These are phyloP conservation scores for Artibeus lituratus DNA, from an alignment of 2,797 vertebrate species.

Conservation along the genomic window DNA sequence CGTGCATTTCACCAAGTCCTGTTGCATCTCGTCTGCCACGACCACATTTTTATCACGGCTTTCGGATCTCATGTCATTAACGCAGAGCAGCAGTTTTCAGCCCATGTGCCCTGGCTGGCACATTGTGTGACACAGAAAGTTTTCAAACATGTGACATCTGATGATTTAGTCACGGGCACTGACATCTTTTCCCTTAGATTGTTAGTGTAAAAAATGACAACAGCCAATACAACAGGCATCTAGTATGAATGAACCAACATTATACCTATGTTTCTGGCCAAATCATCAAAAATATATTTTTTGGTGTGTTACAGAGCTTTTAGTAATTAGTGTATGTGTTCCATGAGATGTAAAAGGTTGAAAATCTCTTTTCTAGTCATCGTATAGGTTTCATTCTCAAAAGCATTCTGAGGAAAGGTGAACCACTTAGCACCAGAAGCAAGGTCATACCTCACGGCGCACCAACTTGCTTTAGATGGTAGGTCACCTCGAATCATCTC, in stretches of 20 bases:
- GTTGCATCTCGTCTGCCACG: neutral
- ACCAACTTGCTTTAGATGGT: neutral
- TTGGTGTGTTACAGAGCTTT: neutral
- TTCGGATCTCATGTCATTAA: neutral
- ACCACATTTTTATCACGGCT: neutral
- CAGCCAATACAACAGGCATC: neutral
- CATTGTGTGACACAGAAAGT: neutral
- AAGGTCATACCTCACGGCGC: neutral
- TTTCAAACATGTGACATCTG: neutral
- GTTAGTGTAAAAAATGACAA: neutral
- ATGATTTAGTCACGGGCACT: neutral
- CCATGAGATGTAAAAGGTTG: neutral
- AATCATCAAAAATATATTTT: neutral
- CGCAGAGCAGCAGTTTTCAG: neutral
- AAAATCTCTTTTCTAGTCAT: neutral
- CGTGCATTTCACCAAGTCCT: neutral
- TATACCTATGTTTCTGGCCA: neutral
- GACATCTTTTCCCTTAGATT: neutral
- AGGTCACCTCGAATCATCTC: neutral
- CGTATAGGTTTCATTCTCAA: neutral
- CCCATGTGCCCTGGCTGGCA: neutral
- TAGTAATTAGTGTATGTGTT: neutral
- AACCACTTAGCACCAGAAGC: neutral
- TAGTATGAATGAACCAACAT: neutral
- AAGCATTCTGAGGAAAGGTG: neutral